Conservation (phyloP, 2,888 invertebrate genomes). For the Sinopyrophorus schimmeli region DNA sequence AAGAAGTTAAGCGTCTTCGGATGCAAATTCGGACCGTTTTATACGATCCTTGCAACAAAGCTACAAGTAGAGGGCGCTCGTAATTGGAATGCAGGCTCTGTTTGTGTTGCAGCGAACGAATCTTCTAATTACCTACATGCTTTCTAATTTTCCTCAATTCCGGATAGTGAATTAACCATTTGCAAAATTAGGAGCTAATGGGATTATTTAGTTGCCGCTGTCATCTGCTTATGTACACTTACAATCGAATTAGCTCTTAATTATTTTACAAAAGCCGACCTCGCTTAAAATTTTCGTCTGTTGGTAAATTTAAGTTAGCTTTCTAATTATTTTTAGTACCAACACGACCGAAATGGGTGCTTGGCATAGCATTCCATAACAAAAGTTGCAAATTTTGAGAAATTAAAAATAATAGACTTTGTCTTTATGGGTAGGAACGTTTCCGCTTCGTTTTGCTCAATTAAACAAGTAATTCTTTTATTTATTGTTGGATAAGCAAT, state of each 20-base stretch:
- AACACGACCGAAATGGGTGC: too few species aligned
- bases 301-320: too few species aligned
- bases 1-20: slow-evolving; percentile 23
- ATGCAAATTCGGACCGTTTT: slow-evolving; percentile 27
- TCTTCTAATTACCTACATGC: slow-evolving; percentile 30
- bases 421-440: too few species aligned
- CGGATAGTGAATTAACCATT: slow-evolving; percentile 21
- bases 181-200: slow-evolving; percentile 24
- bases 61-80: slow-evolving; percentile 25
- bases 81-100: slow-evolving; percentile 31
- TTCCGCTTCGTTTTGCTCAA: too few species aligned
- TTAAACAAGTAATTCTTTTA: too few species aligned
- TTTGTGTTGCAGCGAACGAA: slow-evolving; percentile 30
- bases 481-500: too few species aligned
- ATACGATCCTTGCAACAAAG: slow-evolving; percentile 27
- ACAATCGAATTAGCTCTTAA: slow-evolving; percentile 10
- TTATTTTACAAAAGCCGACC: too few species aligned
- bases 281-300: too few species aligned
- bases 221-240: slow-evolving; percentile 16
- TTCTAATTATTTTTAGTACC: too few species aligned
- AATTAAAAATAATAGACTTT: too few species aligned
- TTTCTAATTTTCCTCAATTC: slow-evolving; percentile 23
- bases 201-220: slow-evolving; percentile 12
- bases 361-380: too few species aligned
- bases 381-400: too few species aligned